phyloP scores from a whole-genome alignment of 2,888 invertebrate genomes.

The Cantharis rufa region DNA sequence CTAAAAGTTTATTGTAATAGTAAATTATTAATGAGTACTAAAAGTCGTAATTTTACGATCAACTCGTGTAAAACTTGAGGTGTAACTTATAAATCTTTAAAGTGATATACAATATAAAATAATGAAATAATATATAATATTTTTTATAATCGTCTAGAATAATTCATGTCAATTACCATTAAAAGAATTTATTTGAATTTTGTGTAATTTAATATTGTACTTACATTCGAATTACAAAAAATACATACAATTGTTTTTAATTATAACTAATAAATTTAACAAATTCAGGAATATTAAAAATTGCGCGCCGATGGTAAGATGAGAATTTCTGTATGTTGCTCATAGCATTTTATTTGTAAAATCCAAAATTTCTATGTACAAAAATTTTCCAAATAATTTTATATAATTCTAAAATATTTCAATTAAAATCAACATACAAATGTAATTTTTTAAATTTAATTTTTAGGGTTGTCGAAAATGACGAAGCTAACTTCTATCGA shows the following conservation, averaged over 20 bases:
- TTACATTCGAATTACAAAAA: neutral
- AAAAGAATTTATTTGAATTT: neutral
- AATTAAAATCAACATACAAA: too few relatives aligned
- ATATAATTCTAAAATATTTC: too few relatives aligned
- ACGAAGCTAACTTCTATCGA: too few relatives aligned
- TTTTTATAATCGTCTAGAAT: neutral
- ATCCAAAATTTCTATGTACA: too few relatives aligned
- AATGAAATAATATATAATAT: neutral
- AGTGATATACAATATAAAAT: neutral
- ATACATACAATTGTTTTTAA: neutral
- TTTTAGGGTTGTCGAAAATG: too few relatives aligned
- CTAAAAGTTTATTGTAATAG: neutral
- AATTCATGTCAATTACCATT: neutral
- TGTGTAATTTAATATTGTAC: neutral
- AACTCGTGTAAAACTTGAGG: neutral
- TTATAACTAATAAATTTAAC: neutral
- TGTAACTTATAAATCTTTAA: neutral
- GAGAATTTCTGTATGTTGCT: too few relatives aligned
- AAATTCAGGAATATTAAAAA: neutral
- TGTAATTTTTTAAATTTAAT: too few relatives aligned
- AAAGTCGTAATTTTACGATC: neutral
- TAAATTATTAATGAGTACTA: neutral
- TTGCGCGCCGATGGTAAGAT: neutral
- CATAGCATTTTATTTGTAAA: too few relatives aligned
- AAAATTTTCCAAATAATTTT: too few relatives aligned